Base-by-base conservation (phyloP, 2,797 vertebrate species). In the Aeoliscus strigatus region DNA sequence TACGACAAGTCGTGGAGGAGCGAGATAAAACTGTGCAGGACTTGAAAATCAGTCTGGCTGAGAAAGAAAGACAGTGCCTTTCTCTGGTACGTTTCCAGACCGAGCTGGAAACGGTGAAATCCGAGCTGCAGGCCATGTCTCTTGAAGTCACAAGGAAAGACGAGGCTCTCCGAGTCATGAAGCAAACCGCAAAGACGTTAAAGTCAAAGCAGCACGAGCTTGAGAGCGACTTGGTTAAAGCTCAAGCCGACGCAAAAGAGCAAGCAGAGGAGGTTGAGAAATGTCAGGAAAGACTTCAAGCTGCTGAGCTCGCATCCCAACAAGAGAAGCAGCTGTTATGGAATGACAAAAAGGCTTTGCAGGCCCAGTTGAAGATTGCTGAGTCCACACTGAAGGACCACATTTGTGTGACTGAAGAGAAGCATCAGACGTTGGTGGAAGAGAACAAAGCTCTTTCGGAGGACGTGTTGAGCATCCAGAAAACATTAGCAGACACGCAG, bases 151-250 rank as follows among this genome's bases (percentile, higher is more conserved):
- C 46, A 3, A 43, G 12, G 23, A 84, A 88, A 72, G 81, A 87
- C 0, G 26, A 66, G 0, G 57, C 75, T 43, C 28, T 89, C 0
- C 1, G 37, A 7, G 65, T 42, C 3, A n/a, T 71, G 25, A 66
- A 76, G 54, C 55, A 50, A n/a, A 42, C 37, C 47, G 63, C 60
- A 16, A 59, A 65, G 28, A 73, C 66, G 16, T 50, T 88, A 53
- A 33, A 60, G 18, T 63, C 72, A 8, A 67, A 89, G 62, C 61
- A 68, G 12, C 30, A 57, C 14, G 2, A 1, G 1, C 16, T 76
- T 6, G 62, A 79, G 57, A 41, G 35, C 2, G 79, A 90, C 23
- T 25, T 90, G 26, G 76, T 80, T 40, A 77, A 68, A 53, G 59
- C 77, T 24, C 4, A 33, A 0, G 5, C 33, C 33, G 78, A 82